Conservation (phyloP, 2,888 invertebrate species). For the Scrobipalpa costella region DNA sequence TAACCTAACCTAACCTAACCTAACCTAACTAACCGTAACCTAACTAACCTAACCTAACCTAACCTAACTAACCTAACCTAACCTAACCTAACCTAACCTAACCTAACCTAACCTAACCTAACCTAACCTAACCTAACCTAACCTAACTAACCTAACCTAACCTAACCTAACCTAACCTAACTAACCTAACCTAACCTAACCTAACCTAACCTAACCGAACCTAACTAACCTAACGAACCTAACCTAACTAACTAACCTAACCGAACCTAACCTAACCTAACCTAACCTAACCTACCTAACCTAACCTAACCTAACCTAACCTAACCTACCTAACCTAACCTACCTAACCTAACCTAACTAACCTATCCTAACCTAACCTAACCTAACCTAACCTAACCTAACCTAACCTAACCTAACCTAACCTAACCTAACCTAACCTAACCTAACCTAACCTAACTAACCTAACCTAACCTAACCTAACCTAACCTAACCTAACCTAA, state of each 20-base stretch:
- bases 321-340: conserved; percentile 31
- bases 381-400: conserved; percentile 32
- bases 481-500: conserved; percentile 32
- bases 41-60: conserved; percentile 3
- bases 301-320: conserved; percentile 31
- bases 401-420: conserved; percentile 28
- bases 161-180: conserved; percentile 28
- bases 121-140: conserved; percentile 27
- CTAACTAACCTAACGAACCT: conserved; percentile 23
- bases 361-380: conserved; percentile 33
- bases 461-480: conserved; percentile 34
- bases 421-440: conserved; percentile 30
- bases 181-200: conserved; percentile 28
- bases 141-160: conserved; percentile 26
- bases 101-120: conserved; percentile 15
- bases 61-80: conserved; percentile 15
- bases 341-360: conserved; percentile 32
- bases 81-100: conserved; percentile 12
- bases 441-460: conserved; percentile 35
- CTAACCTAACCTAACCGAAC: conserved; percentile 24
- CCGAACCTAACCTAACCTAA: conserved; percentile 15
- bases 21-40: conserved; percentile 11
- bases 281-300: conserved; percentile 31
- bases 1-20: conserved; percentile 18
- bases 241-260: conserved; percentile 24